A percentile compares a stretch with the other conserved stretches of the same genome.
These are phyloP conservation scores for Catharus ustulatus DNA, from an alignment of 2,797 vertebrate genomes.

Conservation along the genomic window DNA sequence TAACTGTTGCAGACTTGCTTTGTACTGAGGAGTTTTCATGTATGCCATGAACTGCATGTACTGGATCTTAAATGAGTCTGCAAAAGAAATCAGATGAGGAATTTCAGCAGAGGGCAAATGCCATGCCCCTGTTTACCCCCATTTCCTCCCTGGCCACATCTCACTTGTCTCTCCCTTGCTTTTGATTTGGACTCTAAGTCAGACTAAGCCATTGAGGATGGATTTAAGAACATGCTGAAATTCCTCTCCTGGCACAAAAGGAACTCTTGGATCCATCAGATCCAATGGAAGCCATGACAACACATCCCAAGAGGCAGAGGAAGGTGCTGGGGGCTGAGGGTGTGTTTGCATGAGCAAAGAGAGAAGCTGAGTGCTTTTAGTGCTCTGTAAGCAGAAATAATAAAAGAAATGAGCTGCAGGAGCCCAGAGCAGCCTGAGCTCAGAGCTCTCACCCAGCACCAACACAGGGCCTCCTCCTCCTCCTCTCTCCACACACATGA, in stretches of 20 bases:
- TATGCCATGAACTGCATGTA: constrained; percentile 96
- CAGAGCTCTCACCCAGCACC: not conserved
- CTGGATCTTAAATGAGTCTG: constrained; percentile 96
- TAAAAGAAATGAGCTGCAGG: not conserved
- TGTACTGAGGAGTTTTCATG: constrained; percentile 97
- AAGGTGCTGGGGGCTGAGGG: not conserved
- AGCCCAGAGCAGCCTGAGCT: not conserved
- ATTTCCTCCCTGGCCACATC: not conserved
- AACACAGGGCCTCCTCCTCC: not conserved
- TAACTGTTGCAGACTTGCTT: constrained; percentile 90
- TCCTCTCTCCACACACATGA: not conserved
- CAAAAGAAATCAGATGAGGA: not conserved
- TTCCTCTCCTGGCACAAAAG: not conserved
- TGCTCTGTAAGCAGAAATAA: not conserved
- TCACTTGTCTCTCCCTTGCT: not conserved
- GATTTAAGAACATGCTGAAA: not conserved
- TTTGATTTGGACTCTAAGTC: not conserved
- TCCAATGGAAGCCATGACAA: not conserved
- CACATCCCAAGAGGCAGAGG: not conserved
- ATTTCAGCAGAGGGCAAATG: not conserved
- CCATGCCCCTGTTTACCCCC: not conserved
- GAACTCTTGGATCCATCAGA: not conserved
- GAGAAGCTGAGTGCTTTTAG: not conserved
- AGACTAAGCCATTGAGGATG: not conserved
- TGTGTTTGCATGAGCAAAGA: not conserved